Percentiles rank a stretch among this genome's conserved stretches.
Evolutionary conservation across 2,113 vertebrate genomes (phyloP).

Genomic region (Petrocephalus microphthalmus): DNA sequence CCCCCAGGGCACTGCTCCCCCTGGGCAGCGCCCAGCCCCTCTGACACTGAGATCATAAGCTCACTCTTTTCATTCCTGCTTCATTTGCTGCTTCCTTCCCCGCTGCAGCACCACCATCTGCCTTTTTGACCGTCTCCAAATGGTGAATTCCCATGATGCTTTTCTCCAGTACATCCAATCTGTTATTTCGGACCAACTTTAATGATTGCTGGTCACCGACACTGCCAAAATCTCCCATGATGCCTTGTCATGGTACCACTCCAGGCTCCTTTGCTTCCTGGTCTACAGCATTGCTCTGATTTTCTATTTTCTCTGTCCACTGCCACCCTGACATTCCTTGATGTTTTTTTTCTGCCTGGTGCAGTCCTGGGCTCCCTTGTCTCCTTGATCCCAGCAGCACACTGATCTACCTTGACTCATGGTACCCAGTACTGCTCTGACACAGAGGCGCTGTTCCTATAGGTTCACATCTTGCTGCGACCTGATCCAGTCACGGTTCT

Average conservation of each 20-base stretch:
- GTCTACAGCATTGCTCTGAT: background rate
- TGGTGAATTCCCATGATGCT: background rate
- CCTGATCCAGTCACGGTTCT: constrained; percentile 69
- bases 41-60: background rate
- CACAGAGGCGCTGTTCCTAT: background rate
- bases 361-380: background rate
- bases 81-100: background rate
- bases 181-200: background rate
- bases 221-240: background rate
- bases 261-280: background rate
- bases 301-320: background rate
- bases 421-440: background rate
- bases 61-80: background rate
- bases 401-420: background rate
- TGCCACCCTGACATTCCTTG: background rate
- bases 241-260: background rate
- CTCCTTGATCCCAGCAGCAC: background rate
- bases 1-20: background rate
- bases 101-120: background rate
- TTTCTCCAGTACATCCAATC: background rate
- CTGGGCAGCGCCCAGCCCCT: background rate
- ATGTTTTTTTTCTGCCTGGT: background rate
- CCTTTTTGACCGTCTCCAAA: background rate
- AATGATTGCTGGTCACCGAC: background rate
- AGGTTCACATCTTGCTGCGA: constrained; percentile 75